phyloP scores from a whole-genome alignment of 2,797 vertebrate genomes.

The Paguma larvata region DNA sequence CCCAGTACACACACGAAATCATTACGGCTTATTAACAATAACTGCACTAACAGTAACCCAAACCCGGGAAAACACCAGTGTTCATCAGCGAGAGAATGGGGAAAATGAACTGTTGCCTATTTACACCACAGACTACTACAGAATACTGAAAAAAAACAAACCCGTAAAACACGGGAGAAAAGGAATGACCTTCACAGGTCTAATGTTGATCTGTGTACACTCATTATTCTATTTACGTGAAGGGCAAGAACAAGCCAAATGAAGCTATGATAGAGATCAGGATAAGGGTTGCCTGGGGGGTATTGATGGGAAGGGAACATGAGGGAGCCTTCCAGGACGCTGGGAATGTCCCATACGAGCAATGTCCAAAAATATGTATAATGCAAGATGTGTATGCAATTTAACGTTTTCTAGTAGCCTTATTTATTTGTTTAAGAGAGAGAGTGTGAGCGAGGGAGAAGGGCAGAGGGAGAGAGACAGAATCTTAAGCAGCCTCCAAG shows the following conservation, averaged over 20 bases:
- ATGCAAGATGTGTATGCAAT: neutral
- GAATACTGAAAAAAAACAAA: conserved; percentile 7
- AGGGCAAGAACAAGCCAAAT: neutral
- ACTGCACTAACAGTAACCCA: neutral
- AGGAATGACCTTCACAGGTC: neutral
- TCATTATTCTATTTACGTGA: neutral
- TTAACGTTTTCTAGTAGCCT: neutral
- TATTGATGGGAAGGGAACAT: neutral
- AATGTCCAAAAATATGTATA: neutral
- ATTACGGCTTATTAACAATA: neutral
- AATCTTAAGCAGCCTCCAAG: too few species aligned
- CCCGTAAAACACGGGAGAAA: neutral
- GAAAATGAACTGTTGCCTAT: neutral
- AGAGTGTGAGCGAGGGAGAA: too few species aligned
- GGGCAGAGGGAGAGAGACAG: too few species aligned
- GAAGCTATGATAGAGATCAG: neutral
- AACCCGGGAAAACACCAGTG: neutral
- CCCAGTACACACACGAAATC: neutral
- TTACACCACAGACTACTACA: neutral
- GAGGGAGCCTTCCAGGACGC: neutral
- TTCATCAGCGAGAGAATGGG: neutral
- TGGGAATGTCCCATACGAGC: neutral
- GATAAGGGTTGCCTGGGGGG: neutral
- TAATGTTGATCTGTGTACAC: neutral
- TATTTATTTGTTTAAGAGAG: neutral